Percentiles rank a stretch among this genome's conserved stretches.
Evolutionary conservation across 37 sponge, comb jelly and placozoan genomes (phyloP).

Genomic region (Amphimedon queenslandica): DNA sequence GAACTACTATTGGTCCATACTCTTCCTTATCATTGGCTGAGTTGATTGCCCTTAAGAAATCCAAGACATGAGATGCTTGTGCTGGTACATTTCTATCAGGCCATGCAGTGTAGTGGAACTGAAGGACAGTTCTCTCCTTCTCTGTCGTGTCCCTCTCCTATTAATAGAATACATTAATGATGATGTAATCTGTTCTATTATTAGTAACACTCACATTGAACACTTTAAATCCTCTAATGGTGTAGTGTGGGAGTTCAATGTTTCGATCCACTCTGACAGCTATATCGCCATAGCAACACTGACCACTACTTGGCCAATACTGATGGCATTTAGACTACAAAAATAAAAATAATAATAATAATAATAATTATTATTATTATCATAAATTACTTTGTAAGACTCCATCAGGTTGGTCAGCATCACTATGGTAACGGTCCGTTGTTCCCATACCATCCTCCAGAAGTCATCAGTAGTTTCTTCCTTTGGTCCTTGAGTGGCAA

Average conservation of each 20-base stretch:
- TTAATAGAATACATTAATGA: too few relatives aligned
- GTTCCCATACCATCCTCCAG: slow-evolving; percentile 98
- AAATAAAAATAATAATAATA: neutral
- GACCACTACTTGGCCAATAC: slow-evolving; percentile 59
- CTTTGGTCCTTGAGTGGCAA: slow-evolving; percentile 67
- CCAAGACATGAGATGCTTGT: slow-evolving; percentile 52
- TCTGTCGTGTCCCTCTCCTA: too few relatives aligned
- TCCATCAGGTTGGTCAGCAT: slow-evolving; percentile 90
- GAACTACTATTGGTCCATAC: slow-evolving; percentile 58
- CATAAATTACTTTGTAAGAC: slow-evolving; percentile 49
- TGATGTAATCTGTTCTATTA: too few relatives aligned
- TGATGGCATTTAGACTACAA: slow-evolving; percentile 57
- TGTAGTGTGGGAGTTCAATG: slow-evolving; percentile 51
- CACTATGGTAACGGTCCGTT: slow-evolving; percentile 64
- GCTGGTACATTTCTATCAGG: slow-evolving; percentile 68
- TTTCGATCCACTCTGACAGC: slow-evolving; percentile 39
- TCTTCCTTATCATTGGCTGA: slow-evolving; percentile 14
- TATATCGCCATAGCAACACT: slow-evolving; percentile 35
- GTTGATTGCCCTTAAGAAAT: slow-evolving; percentile 60
- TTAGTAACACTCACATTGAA: slow-evolving; percentile 40
- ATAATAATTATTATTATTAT: too few relatives aligned
- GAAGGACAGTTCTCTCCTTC: slow-evolving; percentile 41
- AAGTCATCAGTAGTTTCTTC: slow-evolving; percentile 79
- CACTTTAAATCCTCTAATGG: slow-evolving; percentile 44
- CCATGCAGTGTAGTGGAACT: slow-evolving; percentile 84